Evolutionary conservation across 2,888 invertebrate genomes (phyloP).

Genomic region (Mythimna lalbum): DNA sequence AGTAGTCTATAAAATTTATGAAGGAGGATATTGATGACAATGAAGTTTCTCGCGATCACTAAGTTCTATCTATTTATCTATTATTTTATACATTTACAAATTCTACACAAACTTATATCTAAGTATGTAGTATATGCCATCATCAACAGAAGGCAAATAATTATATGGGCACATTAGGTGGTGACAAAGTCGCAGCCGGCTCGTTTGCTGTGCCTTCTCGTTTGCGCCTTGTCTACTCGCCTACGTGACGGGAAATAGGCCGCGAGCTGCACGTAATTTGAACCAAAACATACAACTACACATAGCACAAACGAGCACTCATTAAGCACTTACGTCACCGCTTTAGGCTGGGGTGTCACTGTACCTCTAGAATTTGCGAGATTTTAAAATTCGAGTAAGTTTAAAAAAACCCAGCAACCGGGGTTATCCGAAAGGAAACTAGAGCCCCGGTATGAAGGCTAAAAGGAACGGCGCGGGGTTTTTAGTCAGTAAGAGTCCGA

Average conservation of each 20-base stretch:
- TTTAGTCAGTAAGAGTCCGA: no score
- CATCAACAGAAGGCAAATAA: conserved; percentile 46
- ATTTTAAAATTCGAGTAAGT: neutral
- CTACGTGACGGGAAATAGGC: conserved; percentile 81
- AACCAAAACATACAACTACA: conserved; percentile 60
- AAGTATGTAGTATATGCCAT: conserved; percentile 3
- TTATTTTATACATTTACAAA: neutral
- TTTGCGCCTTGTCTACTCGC: conserved; percentile 74
- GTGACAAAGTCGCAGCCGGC: conserved; percentile 60
- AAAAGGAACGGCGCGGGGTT: no score
- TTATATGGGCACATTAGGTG: conserved; percentile 52
- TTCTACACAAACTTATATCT: neutral
- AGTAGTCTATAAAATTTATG: no score
- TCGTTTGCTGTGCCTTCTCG: conserved; percentile 75
- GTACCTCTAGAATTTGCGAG: neutral
- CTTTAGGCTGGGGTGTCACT: conserved; percentile 31
- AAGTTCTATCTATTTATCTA: no score
- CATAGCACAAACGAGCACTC: conserved; percentile 60
- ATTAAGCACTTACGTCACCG: conserved; percentile 48
- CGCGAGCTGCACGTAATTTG: conserved; percentile 65
- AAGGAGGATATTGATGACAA: no score
- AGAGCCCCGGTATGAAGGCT: no score
- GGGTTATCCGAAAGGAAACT: no score
- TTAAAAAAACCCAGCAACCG: conserved; percentile 5
- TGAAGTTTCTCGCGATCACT: no score